A percentile compares a stretch with the other conserved stretches of the same genome.
phyloP scores from a whole-genome alignment of 2,888 invertebrate genomes.

The Lingula anatina region DNA sequence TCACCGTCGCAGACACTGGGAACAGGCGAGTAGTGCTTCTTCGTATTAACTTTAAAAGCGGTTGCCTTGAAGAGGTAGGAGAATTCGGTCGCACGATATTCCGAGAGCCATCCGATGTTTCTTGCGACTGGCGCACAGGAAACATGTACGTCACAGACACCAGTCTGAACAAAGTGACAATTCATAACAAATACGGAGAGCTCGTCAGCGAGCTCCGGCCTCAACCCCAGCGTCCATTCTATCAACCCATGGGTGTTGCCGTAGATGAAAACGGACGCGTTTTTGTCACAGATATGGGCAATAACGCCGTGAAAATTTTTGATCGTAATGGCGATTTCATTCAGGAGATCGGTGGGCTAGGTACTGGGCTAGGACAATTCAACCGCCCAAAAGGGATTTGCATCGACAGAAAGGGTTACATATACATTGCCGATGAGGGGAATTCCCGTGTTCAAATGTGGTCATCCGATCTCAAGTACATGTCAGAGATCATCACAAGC shows the following conservation, averaged over 20 bases:
- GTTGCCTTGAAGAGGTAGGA: background rate
- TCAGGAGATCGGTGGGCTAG: background rate
- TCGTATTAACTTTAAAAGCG: constrained; percentile 1
- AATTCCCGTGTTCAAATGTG: constrained; percentile 3
- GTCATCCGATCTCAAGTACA: background rate
- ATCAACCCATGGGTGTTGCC: background rate
- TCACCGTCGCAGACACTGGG: constrained; percentile 4
- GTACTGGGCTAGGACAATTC: constrained; percentile 1
- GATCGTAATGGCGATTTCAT: constrained; percentile 3
- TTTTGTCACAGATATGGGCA: constrained; percentile 2
- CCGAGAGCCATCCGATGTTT: constrained; percentile 1
- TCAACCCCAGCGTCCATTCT: background rate
- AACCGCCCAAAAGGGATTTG: constrained; percentile 2
- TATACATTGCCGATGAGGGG: constrained; percentile 4
- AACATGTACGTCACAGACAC: constrained; percentile 1
- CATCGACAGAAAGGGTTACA: constrained; percentile 2
- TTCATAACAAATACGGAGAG: constrained; percentile 2
- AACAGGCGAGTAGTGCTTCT: constrained; percentile 1
- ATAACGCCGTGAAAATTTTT: constrained; percentile 1
- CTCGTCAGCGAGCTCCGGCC: background rate
- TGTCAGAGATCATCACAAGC: background rate
- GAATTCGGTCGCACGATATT: constrained; percentile 3
- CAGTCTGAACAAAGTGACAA: background rate
- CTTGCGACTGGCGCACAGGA: constrained; percentile 1
- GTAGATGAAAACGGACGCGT: constrained; percentile 3